Conservation (phyloP, 2,797 vertebrate species). For the Phrynocephalus forsythii region DNA sequence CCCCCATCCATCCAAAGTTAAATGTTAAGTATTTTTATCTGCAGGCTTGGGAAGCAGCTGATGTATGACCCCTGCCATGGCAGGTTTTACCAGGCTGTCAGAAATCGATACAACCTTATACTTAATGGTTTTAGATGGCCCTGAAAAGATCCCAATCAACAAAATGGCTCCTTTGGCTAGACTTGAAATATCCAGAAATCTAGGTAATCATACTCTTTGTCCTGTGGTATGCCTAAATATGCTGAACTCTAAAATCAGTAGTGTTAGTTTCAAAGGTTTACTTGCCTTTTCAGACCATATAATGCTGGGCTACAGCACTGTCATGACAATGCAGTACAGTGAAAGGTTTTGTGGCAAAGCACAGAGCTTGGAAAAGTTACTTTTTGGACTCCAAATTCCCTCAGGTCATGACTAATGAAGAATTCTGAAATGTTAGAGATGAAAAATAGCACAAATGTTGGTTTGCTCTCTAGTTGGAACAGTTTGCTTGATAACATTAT, state of each 20-base stretch:
- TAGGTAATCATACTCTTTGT: neutral
- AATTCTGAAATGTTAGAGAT: too few relatives aligned
- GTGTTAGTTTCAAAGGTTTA: neutral
- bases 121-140: conserved; percentile 35
- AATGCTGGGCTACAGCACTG: neutral
- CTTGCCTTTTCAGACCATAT: neutral
- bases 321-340: neutral
- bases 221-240: neutral
- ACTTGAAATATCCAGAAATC: neutral
- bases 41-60: conserved; percentile 26
- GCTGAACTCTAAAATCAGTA: conserved; percentile 7
- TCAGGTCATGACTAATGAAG: too few relatives aligned
- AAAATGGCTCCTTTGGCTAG: conserved; percentile 3
- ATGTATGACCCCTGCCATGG: conserved; percentile 13
- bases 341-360: neutral
- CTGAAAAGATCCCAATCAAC: conserved; percentile 16
- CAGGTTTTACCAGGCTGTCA: conserved; percentile 16
- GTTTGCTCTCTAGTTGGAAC: too few relatives aligned
- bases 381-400: too few relatives aligned
- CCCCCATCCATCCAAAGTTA: conserved; percentile 25
- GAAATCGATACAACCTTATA: conserved; percentile 28
- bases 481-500: neutral
- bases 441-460: too few relatives aligned
- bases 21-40: conserved; percentile 39
- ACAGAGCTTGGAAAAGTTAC: too few relatives aligned